phyloP scores from a whole-genome alignment of 2,797 vertebrate species.

The Halcyon badia region DNA sequence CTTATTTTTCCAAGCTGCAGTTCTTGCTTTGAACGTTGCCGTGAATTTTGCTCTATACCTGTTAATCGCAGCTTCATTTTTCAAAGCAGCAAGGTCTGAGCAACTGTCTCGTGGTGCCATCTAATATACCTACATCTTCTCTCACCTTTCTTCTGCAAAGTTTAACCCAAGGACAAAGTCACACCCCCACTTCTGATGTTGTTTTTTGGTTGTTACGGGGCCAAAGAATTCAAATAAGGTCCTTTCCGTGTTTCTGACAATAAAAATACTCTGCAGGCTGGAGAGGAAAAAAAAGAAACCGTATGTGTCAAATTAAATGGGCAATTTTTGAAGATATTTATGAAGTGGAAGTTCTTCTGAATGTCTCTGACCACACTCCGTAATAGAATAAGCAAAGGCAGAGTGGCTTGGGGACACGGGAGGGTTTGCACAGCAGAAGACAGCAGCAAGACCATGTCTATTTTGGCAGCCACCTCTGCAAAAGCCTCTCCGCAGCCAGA shows the following conservation, averaged over 20 bases:
- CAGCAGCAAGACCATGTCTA: background rate
- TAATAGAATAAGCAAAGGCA: constrained; percentile 1
- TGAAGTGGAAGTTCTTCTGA: background rate
- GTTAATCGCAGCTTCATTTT: background rate
- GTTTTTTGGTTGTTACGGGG: background rate
- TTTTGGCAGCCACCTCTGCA: background rate
- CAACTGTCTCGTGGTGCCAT: background rate
- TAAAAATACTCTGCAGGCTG: background rate
- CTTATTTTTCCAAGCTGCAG: background rate
- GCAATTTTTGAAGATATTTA: background rate
- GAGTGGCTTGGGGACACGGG: background rate
- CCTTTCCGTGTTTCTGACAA: background rate
- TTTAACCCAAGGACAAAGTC: background rate
- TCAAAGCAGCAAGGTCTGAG: background rate
- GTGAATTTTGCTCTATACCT: background rate
- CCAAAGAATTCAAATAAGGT: background rate
- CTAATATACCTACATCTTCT: background rate
- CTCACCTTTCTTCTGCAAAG: background rate
- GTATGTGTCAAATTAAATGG: background rate
- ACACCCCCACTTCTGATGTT: background rate
- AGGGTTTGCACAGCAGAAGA: background rate
- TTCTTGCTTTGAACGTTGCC: background rate
- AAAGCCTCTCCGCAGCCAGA: background rate
- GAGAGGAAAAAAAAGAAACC: background rate
- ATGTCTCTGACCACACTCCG: background rate